Conservation (phyloP, 1,140 invertebrate species). For the Muscidifurax raptorellus region DNA sequence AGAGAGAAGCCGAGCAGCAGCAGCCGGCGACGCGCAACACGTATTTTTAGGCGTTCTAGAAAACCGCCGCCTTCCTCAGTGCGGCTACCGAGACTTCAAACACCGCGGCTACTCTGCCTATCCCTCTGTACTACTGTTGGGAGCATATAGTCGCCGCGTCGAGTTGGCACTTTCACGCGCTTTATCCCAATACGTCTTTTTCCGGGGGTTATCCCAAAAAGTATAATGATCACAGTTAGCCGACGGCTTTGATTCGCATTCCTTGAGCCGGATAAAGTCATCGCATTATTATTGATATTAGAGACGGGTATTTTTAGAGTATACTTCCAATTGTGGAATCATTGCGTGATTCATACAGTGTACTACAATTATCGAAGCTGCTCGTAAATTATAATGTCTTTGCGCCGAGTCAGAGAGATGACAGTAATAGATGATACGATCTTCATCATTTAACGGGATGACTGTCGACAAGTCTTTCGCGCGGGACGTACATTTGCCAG, state of each 20-base stretch:
- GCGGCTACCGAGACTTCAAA: conserved; percentile 43
- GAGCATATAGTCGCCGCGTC: neutral
- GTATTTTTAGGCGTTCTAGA: conserved; percentile 53
- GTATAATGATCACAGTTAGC: conserved; percentile 31
- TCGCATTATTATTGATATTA: conserved; percentile 26
- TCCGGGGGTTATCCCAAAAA: conserved; percentile 51
- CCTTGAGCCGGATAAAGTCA: no score
- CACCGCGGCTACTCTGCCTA: conserved; percentile 11
- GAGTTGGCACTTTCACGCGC: neutral
- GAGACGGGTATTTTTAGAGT: conserved; percentile 11
- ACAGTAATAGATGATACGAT: neutral
- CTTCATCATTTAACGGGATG: neutral
- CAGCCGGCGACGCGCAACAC: conserved; percentile 33
- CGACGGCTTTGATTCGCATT: neutral
- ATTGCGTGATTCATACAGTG: neutral
- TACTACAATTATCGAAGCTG: neutral
- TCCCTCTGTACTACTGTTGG: neutral
- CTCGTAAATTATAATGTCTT: neutral
- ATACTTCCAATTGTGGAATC: conserved; percentile 8
- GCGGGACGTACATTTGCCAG: neutral
- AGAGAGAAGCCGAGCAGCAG: neutral
- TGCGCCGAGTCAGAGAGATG: neutral
- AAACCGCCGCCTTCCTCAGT: conserved; percentile 50
- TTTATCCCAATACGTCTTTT: conserved; percentile 37
- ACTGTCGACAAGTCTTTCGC: neutral